Evolutionary conservation across 2,888 invertebrate genomes (phyloP), one percentile per base, ranked within the genome.

Genomic region (Pachymerium ferrugineum): DNA sequence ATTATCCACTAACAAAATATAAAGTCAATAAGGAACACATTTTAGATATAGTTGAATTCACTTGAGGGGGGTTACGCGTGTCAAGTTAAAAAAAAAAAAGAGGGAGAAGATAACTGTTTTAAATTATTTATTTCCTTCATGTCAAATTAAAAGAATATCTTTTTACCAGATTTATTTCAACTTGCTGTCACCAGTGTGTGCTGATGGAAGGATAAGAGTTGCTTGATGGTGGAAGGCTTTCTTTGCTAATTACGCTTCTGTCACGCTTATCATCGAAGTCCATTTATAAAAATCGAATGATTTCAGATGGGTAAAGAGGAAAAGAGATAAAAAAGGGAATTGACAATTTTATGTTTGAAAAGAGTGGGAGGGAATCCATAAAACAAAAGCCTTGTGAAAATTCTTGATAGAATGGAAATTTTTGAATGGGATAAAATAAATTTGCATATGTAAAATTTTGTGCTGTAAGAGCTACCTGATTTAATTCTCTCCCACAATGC

Each of bases 341-440:
- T 54, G 47, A 54, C 47, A 54, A 54, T 54, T 54, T 54, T 54
- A 54, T 54, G 47, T 54, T 54, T 38, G 19, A 19, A 54, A 54
- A 54, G 47, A n/a, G n/a, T n/a, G n/a, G n/a, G 19, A 54, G 47
- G 19, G 47, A 54, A 54, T 54, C 22, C 22, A 54, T 54, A 22
- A 22, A 54, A 1, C n/a, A 19, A 54, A 22, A 10, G 47, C 19
- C 1, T 54, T 54, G 3, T 22, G n/a, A 54, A 54, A 54, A 54
- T 54, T 54, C 47, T 22, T 22, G 47, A 54, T 54, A 22, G 22
- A 54, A 54, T 54, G 47, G 22, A 22, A 54, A 54, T 54, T 54
- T 54, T n/a, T n/a, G 2, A 19, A 5, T 54, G 6, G 22, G 47
- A 54, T 54, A 54, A 54, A 54, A n/a, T n/a, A n/a, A n/a, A n/a